Conservation (phyloP, 2,113 vertebrate species). For the Eudyptes chrysolophus region DNA sequence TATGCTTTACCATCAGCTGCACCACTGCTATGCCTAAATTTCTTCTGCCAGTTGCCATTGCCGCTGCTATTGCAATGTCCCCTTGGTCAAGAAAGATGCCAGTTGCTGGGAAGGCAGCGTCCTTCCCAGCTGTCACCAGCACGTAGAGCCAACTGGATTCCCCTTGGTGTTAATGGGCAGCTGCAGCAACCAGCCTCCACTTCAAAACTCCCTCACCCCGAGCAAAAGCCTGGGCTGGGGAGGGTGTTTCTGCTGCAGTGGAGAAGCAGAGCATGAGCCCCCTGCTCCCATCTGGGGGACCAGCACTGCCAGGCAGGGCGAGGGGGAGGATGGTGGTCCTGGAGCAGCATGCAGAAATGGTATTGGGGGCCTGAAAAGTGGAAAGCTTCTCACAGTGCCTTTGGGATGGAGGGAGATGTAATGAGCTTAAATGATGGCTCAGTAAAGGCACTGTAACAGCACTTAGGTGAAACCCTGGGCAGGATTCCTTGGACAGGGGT, state of each 20-base stretch:
- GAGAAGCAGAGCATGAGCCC: background rate
- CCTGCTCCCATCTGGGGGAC: accelerated
- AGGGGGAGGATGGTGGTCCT: background rate
- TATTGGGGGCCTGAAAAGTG: background rate
- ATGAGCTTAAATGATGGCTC: background rate
- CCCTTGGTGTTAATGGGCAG: background rate
- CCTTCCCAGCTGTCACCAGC: background rate
- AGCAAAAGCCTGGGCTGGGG: background rate
- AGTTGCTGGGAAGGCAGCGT: background rate
- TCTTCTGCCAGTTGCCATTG: background rate
- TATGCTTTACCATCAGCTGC: background rate
- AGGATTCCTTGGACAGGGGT: background rate
- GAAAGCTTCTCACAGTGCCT: background rate
- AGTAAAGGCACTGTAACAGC: background rate
- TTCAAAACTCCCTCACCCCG: background rate
- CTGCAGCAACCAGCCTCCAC: background rate
- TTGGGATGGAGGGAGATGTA: background rate
- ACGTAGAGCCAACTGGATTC: background rate
- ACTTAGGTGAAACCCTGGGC: background rate
- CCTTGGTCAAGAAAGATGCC: background rate
- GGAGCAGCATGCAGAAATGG: background rate
- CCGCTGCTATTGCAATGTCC: background rate
- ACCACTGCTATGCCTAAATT: background rate
- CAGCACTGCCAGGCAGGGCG: accelerated
- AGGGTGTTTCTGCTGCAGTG: background rate